These are phyloP conservation scores for Andrena haemorrhoa DNA, from an alignment of 2,888 invertebrate species.

Conservation along the genomic window DNA sequence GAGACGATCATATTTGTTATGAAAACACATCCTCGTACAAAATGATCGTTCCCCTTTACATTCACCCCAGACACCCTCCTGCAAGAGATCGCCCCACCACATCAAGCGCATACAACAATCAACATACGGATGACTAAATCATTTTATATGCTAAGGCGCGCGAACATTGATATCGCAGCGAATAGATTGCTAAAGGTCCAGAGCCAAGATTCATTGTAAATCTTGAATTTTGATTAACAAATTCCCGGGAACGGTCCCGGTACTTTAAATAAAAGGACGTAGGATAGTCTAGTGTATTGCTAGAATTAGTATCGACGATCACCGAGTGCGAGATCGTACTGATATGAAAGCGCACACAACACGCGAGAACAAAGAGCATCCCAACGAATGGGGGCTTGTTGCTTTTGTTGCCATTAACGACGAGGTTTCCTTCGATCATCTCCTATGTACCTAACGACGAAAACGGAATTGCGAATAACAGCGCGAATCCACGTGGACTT, in stretches of 20 bases:
- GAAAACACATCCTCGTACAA: slow-evolving; percentile 22
- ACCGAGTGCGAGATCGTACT: slow-evolving; percentile 49
- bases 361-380: slow-evolving; percentile 42
- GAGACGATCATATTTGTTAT: slow-evolving; percentile 17
- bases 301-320: slow-evolving; percentile 59
- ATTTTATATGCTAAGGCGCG: slow-evolving; percentile 60
- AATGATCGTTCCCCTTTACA: slow-evolving; percentile 21
- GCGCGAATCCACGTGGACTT: slow-evolving; percentile 5
- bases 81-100: slow-evolving; percentile 48
- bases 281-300: slow-evolving; percentile 67
- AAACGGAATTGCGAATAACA: slow-evolving; percentile 46
- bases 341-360: slow-evolving; percentile 62
- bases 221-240: slow-evolving; percentile 65
- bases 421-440: slow-evolving; percentile 29
- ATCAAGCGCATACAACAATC: slow-evolving; percentile 57
- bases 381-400: background rate
- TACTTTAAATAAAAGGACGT: slow-evolving; percentile 48
- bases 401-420: slow-evolving; percentile 6
- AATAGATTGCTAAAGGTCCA: slow-evolving; percentile 50
- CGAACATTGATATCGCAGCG: slow-evolving; percentile 46
- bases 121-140: slow-evolving; percentile 66
- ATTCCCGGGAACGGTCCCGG: slow-evolving; percentile 18
- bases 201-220: slow-evolving; percentile 57
- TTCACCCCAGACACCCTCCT: slow-evolving; percentile 23
- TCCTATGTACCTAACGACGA: slow-evolving; percentile 40